Conservation (phyloP, 2,888 invertebrate species). For the Brachypterus glaber region DNA sequence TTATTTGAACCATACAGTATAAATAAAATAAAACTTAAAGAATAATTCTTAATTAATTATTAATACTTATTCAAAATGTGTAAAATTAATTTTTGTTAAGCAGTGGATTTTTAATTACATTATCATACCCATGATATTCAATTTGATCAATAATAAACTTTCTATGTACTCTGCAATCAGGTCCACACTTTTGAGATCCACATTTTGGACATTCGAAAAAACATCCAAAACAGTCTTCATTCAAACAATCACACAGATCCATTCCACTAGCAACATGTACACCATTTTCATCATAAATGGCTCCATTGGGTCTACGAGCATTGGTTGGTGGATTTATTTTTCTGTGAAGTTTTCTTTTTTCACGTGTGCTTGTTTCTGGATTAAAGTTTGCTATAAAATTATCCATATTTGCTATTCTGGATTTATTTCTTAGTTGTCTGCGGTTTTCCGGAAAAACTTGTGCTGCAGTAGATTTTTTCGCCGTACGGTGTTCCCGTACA, state of each 20-base stretch:
- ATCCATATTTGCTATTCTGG: conserved; percentile 22
- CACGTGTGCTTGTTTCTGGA: conserved; percentile 68
- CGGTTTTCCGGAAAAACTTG: too few relatives aligned
- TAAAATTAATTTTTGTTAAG: neutral
- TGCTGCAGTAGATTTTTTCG: conserved; percentile 30
- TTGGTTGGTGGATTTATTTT: conserved; percentile 49
- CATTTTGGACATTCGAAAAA: conserved; percentile 73
- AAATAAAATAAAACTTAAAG: too few relatives aligned
- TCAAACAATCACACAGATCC: conserved; percentile 80
- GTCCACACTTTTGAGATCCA: conserved; percentile 64
- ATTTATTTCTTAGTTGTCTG: conserved; percentile 23
- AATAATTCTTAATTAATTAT: too few relatives aligned
- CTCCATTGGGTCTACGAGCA: conserved; percentile 42
- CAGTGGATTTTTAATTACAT: conserved; percentile 48
- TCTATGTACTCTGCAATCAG: conserved; percentile 68
- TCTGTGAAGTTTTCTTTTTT: conserved; percentile 66
- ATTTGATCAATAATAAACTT: conserved; percentile 71
- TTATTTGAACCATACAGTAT: too few relatives aligned
- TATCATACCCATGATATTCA: conserved; percentile 70
- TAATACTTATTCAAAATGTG: too few relatives aligned
- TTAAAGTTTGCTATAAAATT: conserved; percentile 52
- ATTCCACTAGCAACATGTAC: conserved; percentile 51
- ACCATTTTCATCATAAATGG: conserved; percentile 63
- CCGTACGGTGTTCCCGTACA: conserved; percentile 22
- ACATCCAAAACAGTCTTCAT: conserved; percentile 69